Percentiles rank a stretch among this genome's conserved stretches.
These are phyloP conservation scores for Mycogona germanica DNA, from an alignment of 2,888 invertebrate genomes.

Conservation along the genomic window DNA sequence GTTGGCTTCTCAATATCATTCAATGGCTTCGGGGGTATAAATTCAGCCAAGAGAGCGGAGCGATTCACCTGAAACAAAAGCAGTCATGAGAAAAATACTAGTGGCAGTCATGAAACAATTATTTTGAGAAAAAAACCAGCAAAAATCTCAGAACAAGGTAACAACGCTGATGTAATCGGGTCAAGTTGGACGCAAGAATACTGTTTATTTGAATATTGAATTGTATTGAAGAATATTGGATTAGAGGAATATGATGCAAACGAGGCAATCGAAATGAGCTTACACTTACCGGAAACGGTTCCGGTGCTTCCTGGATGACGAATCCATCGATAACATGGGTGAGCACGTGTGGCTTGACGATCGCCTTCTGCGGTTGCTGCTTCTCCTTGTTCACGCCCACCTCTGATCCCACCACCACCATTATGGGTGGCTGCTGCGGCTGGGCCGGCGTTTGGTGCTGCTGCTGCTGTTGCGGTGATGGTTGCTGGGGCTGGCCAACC, in stretches of 20 bases:
- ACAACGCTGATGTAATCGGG: no score
- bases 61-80: slow-evolving; percentile 46
- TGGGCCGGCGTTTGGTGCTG: no score
- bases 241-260: no score
- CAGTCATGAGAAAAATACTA: no score
- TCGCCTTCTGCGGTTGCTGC: slow-evolving; percentile 53
- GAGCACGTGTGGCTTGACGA: slow-evolving; percentile 89
- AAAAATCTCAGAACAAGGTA: not conserved
- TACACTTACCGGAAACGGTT: slow-evolving; percentile 37
- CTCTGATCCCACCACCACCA: no score
- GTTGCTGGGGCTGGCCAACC: no score
- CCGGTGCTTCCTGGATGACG: slow-evolving; percentile 77
- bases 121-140: not conserved
- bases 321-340: slow-evolving; percentile 96
- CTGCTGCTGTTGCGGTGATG: no score
- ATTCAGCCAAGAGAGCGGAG: slow-evolving; percentile 42
- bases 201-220: no score
- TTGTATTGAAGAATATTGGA: no score
- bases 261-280: not conserved
- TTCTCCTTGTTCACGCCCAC: slow-evolving; percentile 24
- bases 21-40: slow-evolving; percentile 31
- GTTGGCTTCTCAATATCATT: slow-evolving; percentile 13
- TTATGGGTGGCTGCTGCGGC: not conserved
- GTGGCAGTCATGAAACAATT: no score
- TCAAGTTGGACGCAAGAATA: no score